A percentile compares a stretch with the other conserved stretches of the same genome.
Conservation (phyloP, 2,888 invertebrate genomes). For the Alloscopus bannaensis region DNA sequence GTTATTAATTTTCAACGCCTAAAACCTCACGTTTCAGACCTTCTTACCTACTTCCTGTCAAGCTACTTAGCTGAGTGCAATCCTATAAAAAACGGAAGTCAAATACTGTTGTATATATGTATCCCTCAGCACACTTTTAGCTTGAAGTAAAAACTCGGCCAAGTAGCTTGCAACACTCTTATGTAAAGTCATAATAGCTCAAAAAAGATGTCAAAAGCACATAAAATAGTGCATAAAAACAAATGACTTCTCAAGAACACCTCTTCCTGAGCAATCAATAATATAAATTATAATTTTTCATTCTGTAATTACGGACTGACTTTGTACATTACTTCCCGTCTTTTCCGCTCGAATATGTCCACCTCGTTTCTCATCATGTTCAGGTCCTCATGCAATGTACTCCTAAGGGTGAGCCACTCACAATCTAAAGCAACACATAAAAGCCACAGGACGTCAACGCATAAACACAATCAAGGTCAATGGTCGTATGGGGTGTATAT, state of each 20-base stretch:
- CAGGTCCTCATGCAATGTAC: constrained; percentile 11
- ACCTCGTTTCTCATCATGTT: constrained; percentile 9
- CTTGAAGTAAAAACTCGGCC: neutral
- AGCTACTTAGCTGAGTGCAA: constrained; percentile 20
- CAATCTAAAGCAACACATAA: no score
- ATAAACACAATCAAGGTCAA: constrained; percentile 45
- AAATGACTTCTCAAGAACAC: constrained; percentile 18
- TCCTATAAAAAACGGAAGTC: constrained; percentile 36
- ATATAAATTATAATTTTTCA: constrained; percentile 22
- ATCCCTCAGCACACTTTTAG: constrained; percentile 6
- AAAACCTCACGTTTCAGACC: constrained; percentile 40
- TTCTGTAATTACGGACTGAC: neutral
- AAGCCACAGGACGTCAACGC: neutral
- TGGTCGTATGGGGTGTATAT: no score
- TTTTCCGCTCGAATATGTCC: neutral
- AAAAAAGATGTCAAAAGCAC: neutral
- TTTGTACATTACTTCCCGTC: constrained; percentile 11
- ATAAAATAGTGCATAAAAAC: neutral
- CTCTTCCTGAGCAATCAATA: constrained; percentile 16
- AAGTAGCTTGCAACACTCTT: neutral
- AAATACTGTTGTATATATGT: constrained; percentile 1
- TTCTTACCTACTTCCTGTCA: constrained; percentile 41
- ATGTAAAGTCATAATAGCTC: neutral
- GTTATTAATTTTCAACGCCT: constrained; percentile 42
- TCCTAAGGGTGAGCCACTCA: neutral